Base-by-base conservation (phyloP, 2,113 vertebrate species). In the Emydocephalus ijimae region DNA sequence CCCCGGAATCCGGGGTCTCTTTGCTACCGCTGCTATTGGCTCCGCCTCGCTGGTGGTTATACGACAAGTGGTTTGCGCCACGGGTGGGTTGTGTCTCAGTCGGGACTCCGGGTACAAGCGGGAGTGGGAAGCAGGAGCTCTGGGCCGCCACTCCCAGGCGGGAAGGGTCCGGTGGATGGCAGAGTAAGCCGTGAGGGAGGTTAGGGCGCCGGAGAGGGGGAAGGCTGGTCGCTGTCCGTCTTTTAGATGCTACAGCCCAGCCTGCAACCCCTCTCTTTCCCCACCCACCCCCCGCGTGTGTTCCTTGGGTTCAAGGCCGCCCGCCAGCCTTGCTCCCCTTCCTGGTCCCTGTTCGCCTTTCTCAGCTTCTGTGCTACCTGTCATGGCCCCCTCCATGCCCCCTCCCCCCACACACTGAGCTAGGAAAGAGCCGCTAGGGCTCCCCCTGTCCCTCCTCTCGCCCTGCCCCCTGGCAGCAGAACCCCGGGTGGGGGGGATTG, bases 251-350 rank as follows among this genome's bases (percentile, higher is more conserved):
- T 20, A 20, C 15, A 39, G n/a, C 69, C 69, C 59, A 89, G 2
- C 0, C 0, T 61, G 92, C 88, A 59, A 52, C 88, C 7, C 5
- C 6, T 55, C 15, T 8, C 7, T 21, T 21, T 15, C 74, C 56
- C 8, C 39, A 39, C 43, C 43, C 43, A 43, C 3, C 0, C 43
- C 26, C 0, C 20, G 59, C 57, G 4, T 45, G 55, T 21, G 43
- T 10, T 39, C 7, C 2, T 5, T 26, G 0, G 10, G 48, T 23
- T 23, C 56, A 0, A n/a, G 45, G 2, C 23, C 10, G 0, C 5
- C 87, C 5, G 0, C 14, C 8, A 3, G 50, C 3, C 0, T 0
- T 1, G 74, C 89, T 8, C 90, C 0, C 0, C 92, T 93, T 92
- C 0, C 3, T 0, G 55, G 26, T 9, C 39, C 52, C 85, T 4